These are phyloP conservation scores for Podarcis raffonei DNA, from an alignment of 2,113 vertebrate species.

Conservation along the genomic window DNA sequence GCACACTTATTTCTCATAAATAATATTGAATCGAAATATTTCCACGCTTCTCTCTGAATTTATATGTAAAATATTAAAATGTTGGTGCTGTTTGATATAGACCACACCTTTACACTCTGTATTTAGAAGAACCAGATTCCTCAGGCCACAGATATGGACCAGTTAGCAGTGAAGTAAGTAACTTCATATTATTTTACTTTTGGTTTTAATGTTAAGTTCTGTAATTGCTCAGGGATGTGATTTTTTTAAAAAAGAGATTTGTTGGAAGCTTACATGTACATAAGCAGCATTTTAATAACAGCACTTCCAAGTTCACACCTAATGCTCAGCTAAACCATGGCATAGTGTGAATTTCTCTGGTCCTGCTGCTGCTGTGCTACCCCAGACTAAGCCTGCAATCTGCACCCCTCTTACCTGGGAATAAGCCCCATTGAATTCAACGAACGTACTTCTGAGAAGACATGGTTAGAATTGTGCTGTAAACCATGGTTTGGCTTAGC, in stretches of 20 bases:
- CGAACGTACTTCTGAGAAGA: too few species aligned
- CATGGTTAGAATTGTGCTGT: too few species aligned
- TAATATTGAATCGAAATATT: constrained; percentile 69
- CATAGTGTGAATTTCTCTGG: too few species aligned
- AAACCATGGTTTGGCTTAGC: too few species aligned
- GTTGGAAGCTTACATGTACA: background rate
- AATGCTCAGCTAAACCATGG: too few species aligned
- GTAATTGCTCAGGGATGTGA: background rate
- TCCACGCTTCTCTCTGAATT: constrained; percentile 67
- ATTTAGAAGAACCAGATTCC: constrained; percentile 94
- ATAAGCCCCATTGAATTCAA: too few species aligned
- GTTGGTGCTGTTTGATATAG: constrained; percentile 89
- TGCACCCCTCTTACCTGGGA: too few species aligned
- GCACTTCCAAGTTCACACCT: too few species aligned
- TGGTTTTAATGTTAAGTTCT: background rate
- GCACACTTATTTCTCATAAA: constrained; percentile 14
- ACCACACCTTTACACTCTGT: constrained; percentile 96
- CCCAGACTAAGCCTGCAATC: too few species aligned
- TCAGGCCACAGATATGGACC: constrained; percentile 89
- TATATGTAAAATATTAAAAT: constrained; percentile 84
- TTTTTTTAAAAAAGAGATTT: background rate
- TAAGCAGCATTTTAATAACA: background rate
- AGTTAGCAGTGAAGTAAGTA: constrained; percentile 86
- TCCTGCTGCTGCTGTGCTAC: too few species aligned
- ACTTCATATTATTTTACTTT: constrained; percentile 8